These are phyloP conservation scores for Rhinoderma darwinii DNA, from an alignment of 2,113 vertebrate species.

Conservation along the genomic window DNA sequence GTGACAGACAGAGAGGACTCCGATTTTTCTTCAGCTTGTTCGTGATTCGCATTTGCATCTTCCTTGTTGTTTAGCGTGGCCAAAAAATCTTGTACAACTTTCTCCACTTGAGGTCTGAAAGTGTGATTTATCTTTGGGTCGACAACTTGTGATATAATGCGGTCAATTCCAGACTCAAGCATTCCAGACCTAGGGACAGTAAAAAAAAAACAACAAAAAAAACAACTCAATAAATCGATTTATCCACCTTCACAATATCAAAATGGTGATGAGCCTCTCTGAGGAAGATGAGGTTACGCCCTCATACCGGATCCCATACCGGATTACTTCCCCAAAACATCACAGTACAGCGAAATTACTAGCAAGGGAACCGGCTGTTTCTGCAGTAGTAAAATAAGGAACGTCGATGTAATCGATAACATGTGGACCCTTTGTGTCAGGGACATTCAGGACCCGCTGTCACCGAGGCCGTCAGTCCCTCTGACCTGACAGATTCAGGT, in stretches of 20 bases:
- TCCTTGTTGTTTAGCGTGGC: conserved; percentile 87
- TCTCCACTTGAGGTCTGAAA: conserved; percentile 96
- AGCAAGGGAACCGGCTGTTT: no score
- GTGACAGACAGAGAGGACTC: conserved; percentile 74
- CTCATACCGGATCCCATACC: no score
- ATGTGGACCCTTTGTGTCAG: no score
- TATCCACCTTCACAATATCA: not conserved
- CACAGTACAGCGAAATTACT: no score
- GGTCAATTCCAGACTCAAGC: conserved; percentile 96
- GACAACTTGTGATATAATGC: conserved; percentile 98
- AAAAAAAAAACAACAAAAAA: not conserved
- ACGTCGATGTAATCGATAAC: no score
- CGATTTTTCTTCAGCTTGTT: conserved; percentile 73
- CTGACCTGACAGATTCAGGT: no score
- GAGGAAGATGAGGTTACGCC: not conserved
- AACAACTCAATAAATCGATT: not conserved
- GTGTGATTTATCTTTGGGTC: conserved; percentile 98
- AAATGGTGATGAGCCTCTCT: not conserved
- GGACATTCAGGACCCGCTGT: no score
- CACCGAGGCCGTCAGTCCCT: no score
- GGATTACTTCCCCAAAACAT: no score
- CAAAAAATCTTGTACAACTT: conserved; percentile 92
- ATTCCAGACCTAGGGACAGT: conserved; percentile 87
- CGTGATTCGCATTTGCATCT: conserved; percentile 67
- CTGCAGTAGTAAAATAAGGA: no score